A percentile compares a stretch with the other conserved stretches of the same genome.
Conservation (phyloP, 2,888 invertebrate species). For the Euzetes globulus region DNA sequence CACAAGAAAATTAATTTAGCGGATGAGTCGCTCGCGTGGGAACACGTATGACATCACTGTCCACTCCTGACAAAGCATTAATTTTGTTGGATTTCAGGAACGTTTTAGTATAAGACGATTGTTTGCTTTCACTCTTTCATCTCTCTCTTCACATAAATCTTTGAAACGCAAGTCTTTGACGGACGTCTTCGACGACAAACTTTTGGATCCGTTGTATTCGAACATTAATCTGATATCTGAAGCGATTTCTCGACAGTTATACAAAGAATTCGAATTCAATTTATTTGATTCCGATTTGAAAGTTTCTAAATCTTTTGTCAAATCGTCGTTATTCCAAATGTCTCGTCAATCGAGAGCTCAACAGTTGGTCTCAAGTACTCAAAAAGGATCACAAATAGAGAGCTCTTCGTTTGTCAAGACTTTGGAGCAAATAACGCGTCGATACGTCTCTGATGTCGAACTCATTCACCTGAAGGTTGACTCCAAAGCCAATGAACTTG, state of each 20-base stretch:
- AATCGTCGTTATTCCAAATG: conserved; percentile 67
- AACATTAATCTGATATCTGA: conserved; percentile 72
- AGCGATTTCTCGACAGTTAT: conserved; percentile 62
- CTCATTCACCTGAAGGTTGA: conserved; percentile 57
- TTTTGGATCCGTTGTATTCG: conserved; percentile 41
- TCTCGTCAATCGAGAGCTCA: conserved; percentile 67
- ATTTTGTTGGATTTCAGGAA: conserved; percentile 52
- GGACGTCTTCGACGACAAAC: conserved; percentile 50
- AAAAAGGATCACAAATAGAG: conserved; percentile 36
- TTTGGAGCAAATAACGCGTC: conserved; percentile 46
- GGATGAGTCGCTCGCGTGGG: conserved; percentile 86
- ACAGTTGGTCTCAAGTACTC: conserved; percentile 53
- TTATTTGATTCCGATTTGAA: conserved; percentile 53
- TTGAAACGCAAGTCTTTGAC: conserved; percentile 47
- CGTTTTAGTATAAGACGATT: conserved; percentile 83
- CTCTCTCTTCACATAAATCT: conserved; percentile 52
- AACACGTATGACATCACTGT: conserved; percentile 55
- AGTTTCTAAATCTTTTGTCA: conserved; percentile 64
- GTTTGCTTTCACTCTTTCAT: conserved; percentile 83
- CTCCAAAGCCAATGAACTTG: conserved; percentile 83
- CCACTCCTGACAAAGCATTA: not conserved
- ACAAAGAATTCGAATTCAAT: conserved; percentile 42
- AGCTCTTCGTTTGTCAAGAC: conserved; percentile 46
- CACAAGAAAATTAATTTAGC: conserved; percentile 97
- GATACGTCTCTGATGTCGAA: conserved; percentile 70